Evolutionary conservation across 2,113 vertebrate genomes (phyloP).

Genomic region (Aphyosemion australe): DNA sequence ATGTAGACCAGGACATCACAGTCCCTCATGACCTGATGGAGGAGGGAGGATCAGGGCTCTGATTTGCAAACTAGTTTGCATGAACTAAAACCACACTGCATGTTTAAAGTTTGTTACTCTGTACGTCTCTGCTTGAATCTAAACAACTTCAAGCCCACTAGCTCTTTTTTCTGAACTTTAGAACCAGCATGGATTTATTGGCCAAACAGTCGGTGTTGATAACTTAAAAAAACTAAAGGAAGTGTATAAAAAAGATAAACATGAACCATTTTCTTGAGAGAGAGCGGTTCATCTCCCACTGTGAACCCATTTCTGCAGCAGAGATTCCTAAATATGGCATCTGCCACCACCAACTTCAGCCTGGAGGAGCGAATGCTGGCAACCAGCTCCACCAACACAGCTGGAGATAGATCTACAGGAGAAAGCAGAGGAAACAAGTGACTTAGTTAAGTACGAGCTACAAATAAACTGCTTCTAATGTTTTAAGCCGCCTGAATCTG

Average conservation of each 20-base stretch:
- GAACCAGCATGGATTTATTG: no score
- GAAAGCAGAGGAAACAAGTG: background rate
- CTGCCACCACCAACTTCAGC: slow-evolving; percentile 87
- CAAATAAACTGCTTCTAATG: background rate
- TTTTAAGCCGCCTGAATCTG: background rate
- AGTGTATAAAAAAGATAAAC: background rate
- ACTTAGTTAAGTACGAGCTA: background rate
- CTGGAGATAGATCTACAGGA: slow-evolving; percentile 79
- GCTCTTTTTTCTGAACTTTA: no score
- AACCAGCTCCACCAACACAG: slow-evolving; percentile 81
- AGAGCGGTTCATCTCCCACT: slow-evolving; percentile 79
- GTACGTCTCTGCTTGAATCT: no score
- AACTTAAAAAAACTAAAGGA: background rate
- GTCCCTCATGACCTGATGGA: no score
- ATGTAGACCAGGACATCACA: no score
- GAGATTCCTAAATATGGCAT: slow-evolving; percentile 86
- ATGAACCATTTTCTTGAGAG: slow-evolving; percentile 85
- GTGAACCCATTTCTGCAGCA: slow-evolving; percentile 78
- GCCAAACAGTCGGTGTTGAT: no score
- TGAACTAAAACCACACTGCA: no score
- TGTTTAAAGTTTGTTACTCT: no score
- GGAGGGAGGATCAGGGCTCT: no score
- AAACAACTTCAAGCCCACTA: no score
- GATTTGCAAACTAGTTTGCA: no score
- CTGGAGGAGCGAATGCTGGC: slow-evolving; percentile 82